phyloP scores from a whole-genome alignment of 1,140 invertebrate genomes.

The Caerostris extrusa region DNA sequence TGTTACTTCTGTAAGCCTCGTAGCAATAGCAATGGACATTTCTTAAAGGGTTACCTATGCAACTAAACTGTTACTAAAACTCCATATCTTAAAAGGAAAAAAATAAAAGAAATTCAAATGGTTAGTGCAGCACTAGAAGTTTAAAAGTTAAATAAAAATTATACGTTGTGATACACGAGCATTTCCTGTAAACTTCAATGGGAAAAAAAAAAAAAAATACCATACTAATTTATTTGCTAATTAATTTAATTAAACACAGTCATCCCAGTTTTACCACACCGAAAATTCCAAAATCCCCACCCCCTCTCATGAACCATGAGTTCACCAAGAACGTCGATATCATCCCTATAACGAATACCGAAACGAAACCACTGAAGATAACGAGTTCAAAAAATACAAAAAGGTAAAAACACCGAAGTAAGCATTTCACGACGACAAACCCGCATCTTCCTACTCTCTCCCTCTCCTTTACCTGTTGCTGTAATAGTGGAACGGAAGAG shows the following conservation, averaged over 20 bases:
- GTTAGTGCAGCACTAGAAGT: too few species aligned
- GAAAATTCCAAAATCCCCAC: not conserved
- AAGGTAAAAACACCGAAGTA: conserved; percentile 10
- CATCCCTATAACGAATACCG: not conserved
- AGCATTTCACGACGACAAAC: conserved; percentile 9
- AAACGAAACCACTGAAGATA: not conserved
- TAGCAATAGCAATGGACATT: too few species aligned
- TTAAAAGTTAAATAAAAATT: too few species aligned
- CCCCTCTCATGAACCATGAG: not conserved
- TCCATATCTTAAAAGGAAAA: too few species aligned
- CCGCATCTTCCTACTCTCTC: conserved; percentile 30
- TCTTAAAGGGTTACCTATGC: too few species aligned
- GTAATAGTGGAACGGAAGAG: conserved; percentile 43
- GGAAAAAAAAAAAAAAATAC: too few species aligned
- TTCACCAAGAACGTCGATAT: not conserved
- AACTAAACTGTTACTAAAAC: too few species aligned
- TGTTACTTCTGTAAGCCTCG: too few species aligned
- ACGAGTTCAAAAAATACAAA: not conserved
- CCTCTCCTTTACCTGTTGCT: conserved; percentile 56
- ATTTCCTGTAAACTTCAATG: too few species aligned
- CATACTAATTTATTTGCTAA: too few species aligned
- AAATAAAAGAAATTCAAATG: too few species aligned
- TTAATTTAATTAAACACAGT: not conserved
- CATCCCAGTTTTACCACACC: not conserved
- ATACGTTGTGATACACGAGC: too few species aligned